Evolutionary conservation across 2,888 invertebrate species (phyloP), one percentile per base, ranked within the genome.

Genomic region (Acrobeloides nanus): DNA sequence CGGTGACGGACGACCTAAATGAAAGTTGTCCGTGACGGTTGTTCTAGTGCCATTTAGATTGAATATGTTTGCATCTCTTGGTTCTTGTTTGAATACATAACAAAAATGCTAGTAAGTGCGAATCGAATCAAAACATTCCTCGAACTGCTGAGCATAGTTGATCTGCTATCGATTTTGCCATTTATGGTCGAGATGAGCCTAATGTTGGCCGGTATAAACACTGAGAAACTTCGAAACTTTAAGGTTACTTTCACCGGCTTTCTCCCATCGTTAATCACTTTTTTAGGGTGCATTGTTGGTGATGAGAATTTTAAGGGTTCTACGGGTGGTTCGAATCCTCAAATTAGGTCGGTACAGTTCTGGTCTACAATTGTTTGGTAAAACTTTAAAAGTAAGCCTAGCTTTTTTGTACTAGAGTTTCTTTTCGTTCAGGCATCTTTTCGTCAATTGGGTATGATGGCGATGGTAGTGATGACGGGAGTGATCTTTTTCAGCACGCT

Each of bases 321-420:
- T 68, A 7, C 56, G 68, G 38, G 68, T 68, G 7, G 59, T 68
- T 38, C 60, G 68, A 32, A 64, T 68, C n/a, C 48, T 68, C 33
- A 68, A 68, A 38, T 48, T 68, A 35, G 68, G 68, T 24, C 48
- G 68, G 29, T 68, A 68, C 57, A 57, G 57, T 20, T 59, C 58
- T 46, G 68, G 68, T 12, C 47, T 68, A 31, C 68, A 68, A 54
- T 65, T 68, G 62, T 68, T 68, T 41, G 68, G 65, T 24, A 64
- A 64, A 43, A 68, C 68, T n/a, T 44, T 68, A 38, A 62, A 65
- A 38, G 65, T 59, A 25, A 50, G 46, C 17, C 39, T 33, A n/a
- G n/a, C n/a, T n/a, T n/a, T n/a, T n/a, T 25, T 39, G 53, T n/a
- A 32, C 29, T 25, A 18, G 23, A 7, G 49, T 3, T 42, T 4